phyloP scores from a whole-genome alignment of 1,140 invertebrate genomes.

The Papilio helenus region DNA sequence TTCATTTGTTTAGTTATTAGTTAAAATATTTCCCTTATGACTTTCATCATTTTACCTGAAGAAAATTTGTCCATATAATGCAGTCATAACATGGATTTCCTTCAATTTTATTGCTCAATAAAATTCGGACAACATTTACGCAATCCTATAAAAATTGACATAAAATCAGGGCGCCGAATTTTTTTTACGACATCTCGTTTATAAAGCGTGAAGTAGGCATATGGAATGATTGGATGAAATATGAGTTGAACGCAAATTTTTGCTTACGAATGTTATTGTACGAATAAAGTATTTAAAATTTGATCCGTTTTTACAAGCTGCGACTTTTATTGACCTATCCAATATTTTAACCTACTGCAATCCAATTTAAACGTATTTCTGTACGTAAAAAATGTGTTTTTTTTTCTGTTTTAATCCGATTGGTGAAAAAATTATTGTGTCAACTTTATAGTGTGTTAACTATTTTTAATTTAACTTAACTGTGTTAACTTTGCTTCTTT shows the following conservation, averaged over 20 bases:
- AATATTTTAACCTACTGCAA: background rate
- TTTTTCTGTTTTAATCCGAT: background rate
- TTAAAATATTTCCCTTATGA: background rate
- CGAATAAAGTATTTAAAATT: conserved; percentile 17
- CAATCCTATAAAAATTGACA: conserved; percentile 77
- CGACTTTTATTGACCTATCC: background rate
- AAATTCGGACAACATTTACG: conserved; percentile 76
- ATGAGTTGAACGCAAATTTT: conserved; percentile 25
- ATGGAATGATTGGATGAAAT: conserved; percentile 65
- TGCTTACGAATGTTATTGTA: background rate
- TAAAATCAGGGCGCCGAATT: conserved; percentile 78
- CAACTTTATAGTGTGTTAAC: no score
- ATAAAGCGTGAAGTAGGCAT: conserved; percentile 60
- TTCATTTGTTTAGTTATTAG: background rate
- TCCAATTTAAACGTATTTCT: background rate
- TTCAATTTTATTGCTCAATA: conserved; percentile 72
- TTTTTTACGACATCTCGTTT: conserved; percentile 68
- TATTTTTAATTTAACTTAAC: no score
- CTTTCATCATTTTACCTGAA: background rate
- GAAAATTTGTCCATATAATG: conserved; percentile 43
- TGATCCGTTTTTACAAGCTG: background rate
- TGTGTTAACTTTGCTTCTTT: no score
- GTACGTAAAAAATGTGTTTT: background rate
- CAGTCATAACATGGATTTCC: conserved; percentile 54
- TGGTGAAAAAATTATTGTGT: no score